Conservation (phyloP, 1,140 invertebrate species). For the Drosophila aff. region DNA sequence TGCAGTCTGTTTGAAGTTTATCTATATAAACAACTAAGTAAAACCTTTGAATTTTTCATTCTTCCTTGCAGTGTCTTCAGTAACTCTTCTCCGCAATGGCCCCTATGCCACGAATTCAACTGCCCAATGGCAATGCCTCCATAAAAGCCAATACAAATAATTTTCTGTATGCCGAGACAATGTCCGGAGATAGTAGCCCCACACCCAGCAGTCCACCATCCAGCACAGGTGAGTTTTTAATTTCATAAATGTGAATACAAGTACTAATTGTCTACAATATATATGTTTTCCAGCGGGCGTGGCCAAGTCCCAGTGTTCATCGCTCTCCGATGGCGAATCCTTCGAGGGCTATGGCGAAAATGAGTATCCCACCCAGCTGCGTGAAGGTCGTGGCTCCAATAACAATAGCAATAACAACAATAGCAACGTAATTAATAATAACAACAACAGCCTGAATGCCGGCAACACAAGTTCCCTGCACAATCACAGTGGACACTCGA, state of each 20-base stretch:
- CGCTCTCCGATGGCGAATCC: slow-evolving; percentile 88
- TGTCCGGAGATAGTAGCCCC: slow-evolving; percentile 79
- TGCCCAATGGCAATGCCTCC: slow-evolving; percentile 58
- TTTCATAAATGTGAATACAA: not conserved
- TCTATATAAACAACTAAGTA: slow-evolving; percentile 11
- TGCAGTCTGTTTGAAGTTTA: not conserved
- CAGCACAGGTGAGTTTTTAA: slow-evolving; percentile 69
- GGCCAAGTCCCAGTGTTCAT: slow-evolving; percentile 87
- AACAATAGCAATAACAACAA: slow-evolving; percentile 30
- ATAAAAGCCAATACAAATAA: slow-evolving; percentile 70
- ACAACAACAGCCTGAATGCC: slow-evolving; percentile 42
- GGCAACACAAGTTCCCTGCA: slow-evolving; percentile 49
- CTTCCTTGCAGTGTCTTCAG: slow-evolving; percentile 18
- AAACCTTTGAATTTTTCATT: slow-evolving; percentile 4
- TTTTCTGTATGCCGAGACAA: slow-evolving; percentile 77
- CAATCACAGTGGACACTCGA: slow-evolving; percentile 67
- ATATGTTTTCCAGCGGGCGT: slow-evolving; percentile 52
- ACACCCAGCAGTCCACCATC: slow-evolving; percentile 82
- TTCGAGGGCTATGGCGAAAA: slow-evolving; percentile 89
- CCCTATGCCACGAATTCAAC: slow-evolving; percentile 79
- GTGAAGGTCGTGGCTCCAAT: slow-evolving; percentile 36
- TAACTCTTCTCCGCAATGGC: slow-evolving; percentile 58
- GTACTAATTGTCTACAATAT: slow-evolving; percentile 1
- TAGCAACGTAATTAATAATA: slow-evolving; percentile 31
- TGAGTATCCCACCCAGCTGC: slow-evolving; percentile 61